These are phyloP conservation scores for Pseudonaja textilis DNA, from an alignment of 2,113 vertebrate species.

Conservation along the genomic window DNA sequence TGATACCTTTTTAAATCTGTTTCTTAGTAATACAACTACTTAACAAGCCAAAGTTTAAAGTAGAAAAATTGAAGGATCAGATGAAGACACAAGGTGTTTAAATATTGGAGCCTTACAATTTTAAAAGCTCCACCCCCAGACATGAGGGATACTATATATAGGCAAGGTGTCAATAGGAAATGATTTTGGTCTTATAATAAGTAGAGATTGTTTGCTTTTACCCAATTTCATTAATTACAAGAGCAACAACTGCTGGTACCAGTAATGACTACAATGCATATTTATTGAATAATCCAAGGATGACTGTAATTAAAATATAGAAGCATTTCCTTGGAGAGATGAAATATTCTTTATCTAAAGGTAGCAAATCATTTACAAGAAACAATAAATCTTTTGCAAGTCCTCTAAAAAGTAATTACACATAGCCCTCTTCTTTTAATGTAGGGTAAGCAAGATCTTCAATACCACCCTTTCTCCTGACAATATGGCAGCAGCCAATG, in stretches of 20 bases:
- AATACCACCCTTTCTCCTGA: conserved; percentile 34
- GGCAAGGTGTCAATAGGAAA: not conserved
- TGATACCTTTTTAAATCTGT: not conserved
- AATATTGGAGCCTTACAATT: not conserved
- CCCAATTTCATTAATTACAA: not conserved
- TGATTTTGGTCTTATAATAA: not conserved
- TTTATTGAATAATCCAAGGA: not conserved
- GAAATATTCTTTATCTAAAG: conserved; percentile 3
- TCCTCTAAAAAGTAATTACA: not conserved
- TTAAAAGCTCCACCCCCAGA: not conserved
- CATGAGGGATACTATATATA: not conserved
- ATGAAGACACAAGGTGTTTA: not conserved
- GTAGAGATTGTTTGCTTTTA: not conserved
- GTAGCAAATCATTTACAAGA: not conserved
- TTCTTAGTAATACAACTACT: not conserved
- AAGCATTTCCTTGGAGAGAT: not conserved
- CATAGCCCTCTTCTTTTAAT: conserved; percentile 25
- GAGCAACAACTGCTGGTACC: not conserved
- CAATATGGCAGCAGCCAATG: conserved; percentile 45
- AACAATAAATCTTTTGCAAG: not conserved
- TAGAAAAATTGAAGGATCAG: not conserved
- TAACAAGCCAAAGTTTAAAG: not conserved
- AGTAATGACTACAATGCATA: not conserved
- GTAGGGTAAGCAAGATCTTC: conserved; percentile 17
- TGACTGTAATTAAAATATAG: not conserved